A percentile compares a stretch with the other conserved stretches of the same genome.
Evolutionary conservation across 1,140 invertebrate genomes (phyloP).

Genomic region (Drosophila tropicalis): DNA sequence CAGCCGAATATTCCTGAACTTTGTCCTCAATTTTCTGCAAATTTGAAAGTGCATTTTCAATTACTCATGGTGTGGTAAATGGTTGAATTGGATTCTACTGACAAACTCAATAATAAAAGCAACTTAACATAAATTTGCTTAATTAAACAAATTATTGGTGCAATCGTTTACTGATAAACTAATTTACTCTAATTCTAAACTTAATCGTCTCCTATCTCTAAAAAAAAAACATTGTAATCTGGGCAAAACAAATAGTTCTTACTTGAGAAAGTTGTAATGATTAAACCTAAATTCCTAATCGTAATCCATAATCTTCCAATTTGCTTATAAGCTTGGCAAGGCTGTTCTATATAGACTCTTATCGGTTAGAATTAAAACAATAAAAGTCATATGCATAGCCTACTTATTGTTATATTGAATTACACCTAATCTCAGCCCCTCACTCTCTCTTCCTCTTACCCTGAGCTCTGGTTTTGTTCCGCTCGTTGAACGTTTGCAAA

Average conservation of each 20-base stretch:
- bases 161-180: too few relatives aligned
- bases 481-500: neutral
- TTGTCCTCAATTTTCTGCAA: slow-evolving; percentile 84
- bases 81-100: slow-evolving; percentile 12
- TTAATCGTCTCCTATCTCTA: too few relatives aligned
- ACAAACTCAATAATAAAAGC: too few relatives aligned
- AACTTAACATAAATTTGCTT: too few relatives aligned
- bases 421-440: neutral
- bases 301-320: neutral
- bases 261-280: too few relatives aligned
- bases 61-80: slow-evolving; percentile 22
- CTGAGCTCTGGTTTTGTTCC: neutral
- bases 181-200: too few relatives aligned
- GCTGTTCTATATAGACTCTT: slow-evolving; percentile 29
- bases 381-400: slow-evolving; percentile 31
- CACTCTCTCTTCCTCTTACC: neutral
- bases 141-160: too few relatives aligned
- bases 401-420: slow-evolving; percentile 19
- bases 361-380: slow-evolving; percentile 55
- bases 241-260: too few relatives aligned
- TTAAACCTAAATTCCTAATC: too few relatives aligned
- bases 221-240: too few relatives aligned
- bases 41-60: neutral
- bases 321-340: slow-evolving; percentile 18
- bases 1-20: slow-evolving; percentile 86